A percentile compares a stretch with the other conserved stretches of the same genome.
Evolutionary conservation across 2,113 vertebrate genomes (phyloP).

Genomic region (Jaculus jaculus): DNA sequence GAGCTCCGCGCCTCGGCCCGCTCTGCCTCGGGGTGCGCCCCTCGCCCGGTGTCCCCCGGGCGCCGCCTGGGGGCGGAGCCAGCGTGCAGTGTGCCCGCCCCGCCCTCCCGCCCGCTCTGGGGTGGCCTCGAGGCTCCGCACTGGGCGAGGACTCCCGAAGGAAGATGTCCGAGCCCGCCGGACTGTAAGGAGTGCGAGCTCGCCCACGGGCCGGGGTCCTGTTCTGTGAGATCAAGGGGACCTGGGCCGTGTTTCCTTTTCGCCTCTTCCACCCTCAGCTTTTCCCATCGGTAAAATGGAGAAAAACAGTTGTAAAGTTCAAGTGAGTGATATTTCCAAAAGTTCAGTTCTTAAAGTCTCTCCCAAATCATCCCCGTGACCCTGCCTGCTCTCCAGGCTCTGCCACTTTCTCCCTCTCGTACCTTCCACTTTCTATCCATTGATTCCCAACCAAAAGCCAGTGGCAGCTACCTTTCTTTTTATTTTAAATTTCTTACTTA

Average conservation of each 20-base stretch:
- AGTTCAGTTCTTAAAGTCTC: background rate
- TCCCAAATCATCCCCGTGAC: background rate
- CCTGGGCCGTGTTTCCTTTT: background rate
- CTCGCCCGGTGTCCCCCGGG: background rate
- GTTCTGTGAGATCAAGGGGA: background rate
- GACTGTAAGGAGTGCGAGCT: too few relatives aligned
- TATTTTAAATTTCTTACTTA: background rate
- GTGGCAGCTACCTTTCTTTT: background rate
- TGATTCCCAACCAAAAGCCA: background rate
- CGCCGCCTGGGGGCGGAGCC: slow-evolving; percentile 30
- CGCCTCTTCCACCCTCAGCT: background rate
- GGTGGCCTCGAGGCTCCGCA: background rate
- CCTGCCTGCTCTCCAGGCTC: background rate
- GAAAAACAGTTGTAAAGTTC: background rate
- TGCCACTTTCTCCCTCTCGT: background rate
- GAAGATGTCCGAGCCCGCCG: background rate
- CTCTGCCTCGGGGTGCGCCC: background rate
- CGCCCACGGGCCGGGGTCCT: background rate
- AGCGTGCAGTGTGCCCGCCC: background rate
- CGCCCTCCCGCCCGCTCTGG: background rate
- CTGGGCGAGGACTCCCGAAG: background rate
- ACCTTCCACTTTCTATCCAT: background rate
- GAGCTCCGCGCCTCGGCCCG: background rate
- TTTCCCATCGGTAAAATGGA: background rate
- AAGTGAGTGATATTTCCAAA: background rate